Base-by-base conservation (phyloP, 2,888 invertebrate genomes). In the Biston stratarius region DNA sequence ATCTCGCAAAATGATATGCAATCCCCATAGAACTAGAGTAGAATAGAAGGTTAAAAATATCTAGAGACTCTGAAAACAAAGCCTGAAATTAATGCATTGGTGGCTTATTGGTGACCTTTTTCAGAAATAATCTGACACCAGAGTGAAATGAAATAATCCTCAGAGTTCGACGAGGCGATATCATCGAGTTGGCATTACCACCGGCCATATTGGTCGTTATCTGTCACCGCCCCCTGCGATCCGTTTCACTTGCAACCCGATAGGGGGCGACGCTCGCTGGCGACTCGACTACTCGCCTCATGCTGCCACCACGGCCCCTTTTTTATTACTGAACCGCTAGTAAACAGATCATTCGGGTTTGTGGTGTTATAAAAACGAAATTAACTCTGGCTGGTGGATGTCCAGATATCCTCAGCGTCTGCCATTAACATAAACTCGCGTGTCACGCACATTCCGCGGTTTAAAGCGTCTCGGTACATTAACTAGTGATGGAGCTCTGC, bases 261-360 rank as follows among this genome's bases (percentile, higher is more conserved):
- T 93, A 94, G 93, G 93, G 93, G 93, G 93, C 93, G 91, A 90
- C 85, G 80, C 81, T 82, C 85, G 80, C 81, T 82, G 85, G 83
- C 84, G 84, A 82, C 86, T 86, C 80, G 85, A 82, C 88, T 88
- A 88, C 90, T 91, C 89, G 84, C 86, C 83, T 81, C 77, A 87
- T 92, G 92, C 92, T 91, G 88, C 90, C 87, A 90, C 91, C 88
- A 86, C 91, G 88, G 90, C 91, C 93, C 91, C 88, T 85, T 91
- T 91, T 94, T 94, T 94, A 94, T 92, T 92, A 93, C 93, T 92
- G 91, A 90, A 91, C 93, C 92, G 92, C 93, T 91, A 94, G 93
- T 94, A 94, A 93, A 94, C 93, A 94, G 93, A 93, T 93, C 93
- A 93, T 94, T 93, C 92, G 90, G 92, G 91, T 92, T 93, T 93